Evolutionary conservation across 2,888 invertebrate species (phyloP).

Genomic region (Cephus spinipes): DNA sequence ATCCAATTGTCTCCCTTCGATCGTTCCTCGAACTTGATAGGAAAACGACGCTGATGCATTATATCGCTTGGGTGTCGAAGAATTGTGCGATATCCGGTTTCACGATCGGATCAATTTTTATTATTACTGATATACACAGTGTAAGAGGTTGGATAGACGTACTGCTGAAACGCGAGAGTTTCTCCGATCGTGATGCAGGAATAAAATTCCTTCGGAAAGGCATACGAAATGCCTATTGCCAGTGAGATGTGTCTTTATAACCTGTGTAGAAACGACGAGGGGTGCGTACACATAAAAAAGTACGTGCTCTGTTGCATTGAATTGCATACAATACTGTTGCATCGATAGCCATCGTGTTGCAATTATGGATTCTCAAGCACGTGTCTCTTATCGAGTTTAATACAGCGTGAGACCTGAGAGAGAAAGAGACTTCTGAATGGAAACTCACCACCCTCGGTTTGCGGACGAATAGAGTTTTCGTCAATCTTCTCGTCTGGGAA

Average conservation of each 20-base stretch:
- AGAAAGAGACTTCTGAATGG: neutral
- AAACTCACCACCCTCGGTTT: slow-evolving; percentile 43
- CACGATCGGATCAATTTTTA: neutral
- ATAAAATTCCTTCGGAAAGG: neutral
- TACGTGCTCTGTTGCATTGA: neutral
- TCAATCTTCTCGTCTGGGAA: slow-evolving; percentile 53
- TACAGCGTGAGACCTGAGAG: neutral
- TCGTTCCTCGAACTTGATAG: neutral
- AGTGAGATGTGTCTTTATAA: neutral
- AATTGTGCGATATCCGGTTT: neutral
- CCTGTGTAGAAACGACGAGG: neutral
- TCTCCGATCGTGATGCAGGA: neutral
- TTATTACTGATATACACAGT: neutral
- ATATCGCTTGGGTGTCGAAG: neutral
- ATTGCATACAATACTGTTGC: neutral
- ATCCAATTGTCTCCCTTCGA: neutral
- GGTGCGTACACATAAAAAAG: neutral
- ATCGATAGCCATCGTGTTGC: neutral
- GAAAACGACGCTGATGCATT: neutral
- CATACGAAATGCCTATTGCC: neutral
- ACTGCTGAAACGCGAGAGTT: neutral
- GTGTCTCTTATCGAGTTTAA: neutral
- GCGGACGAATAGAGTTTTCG: slow-evolving; percentile 60
- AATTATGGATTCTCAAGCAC: neutral
- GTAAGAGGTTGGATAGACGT: neutral